A percentile compares a stretch with the other conserved stretches of the same genome.
Conservation (phyloP, 2,888 invertebrate genomes). For the Campoplex capitator region DNA sequence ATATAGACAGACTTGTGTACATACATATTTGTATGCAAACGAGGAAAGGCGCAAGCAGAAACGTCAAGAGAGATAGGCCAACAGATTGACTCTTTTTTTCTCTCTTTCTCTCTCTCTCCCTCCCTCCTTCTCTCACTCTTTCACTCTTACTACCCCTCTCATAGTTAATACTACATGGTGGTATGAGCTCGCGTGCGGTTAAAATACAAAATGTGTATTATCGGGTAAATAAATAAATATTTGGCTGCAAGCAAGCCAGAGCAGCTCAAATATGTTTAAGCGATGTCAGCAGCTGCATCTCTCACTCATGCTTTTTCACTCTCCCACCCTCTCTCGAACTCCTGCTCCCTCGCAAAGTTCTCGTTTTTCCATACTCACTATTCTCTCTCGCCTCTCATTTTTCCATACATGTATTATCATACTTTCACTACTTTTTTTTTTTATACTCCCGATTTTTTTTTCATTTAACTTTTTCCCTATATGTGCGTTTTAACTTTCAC, state of each 20-base stretch:
- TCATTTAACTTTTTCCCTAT: background rate
- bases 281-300: conserved; percentile 78
- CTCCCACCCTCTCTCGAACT: conserved; percentile 39
- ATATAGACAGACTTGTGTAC: conserved; percentile 30
- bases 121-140: conserved; percentile 6
- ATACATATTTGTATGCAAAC: conserved; percentile 45
- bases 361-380: conserved; percentile 44
- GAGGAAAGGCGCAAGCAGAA: conserved; percentile 49
- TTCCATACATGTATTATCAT: background rate
- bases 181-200: conserved; percentile 65
- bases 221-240: conserved; percentile 83
- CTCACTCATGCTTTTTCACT: conserved; percentile 68
- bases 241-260: conserved; percentile 80
- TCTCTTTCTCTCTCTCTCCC: background rate
- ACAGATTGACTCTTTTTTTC: conserved; percentile 20
- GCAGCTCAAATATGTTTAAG: conserved; percentile 82
- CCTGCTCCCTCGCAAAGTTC: conserved; percentile 33
- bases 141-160: conserved; percentile 23
- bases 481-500: background rate
- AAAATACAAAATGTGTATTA: conserved; percentile 77
- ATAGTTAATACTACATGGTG: conserved; percentile 36
- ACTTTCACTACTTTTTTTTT: background rate
- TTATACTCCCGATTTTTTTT: conserved; percentile 10
- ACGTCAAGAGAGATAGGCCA: conserved; percentile 38
- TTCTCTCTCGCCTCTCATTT: conserved; percentile 4